Evolutionary conservation across 2,113 vertebrate species (phyloP), one percentile per base, ranked within the genome.

Genomic region (Saguinus midas): DNA sequence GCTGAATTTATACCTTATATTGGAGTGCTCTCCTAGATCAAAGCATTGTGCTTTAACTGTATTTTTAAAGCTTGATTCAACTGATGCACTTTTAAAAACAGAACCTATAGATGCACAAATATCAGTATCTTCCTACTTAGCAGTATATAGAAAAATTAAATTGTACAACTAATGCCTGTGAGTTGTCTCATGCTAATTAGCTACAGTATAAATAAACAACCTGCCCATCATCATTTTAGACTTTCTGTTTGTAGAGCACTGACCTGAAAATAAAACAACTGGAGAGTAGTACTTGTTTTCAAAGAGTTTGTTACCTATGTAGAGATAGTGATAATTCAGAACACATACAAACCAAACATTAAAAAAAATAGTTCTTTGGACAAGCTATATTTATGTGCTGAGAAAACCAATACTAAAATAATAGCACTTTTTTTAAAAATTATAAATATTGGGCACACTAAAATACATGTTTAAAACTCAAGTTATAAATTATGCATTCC

Each of bases 181-280:
- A 80, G 20, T 73, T 73, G 18, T 48, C 21, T 66, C 70, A 83
- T 76, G 52, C 40, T 92, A 92, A 84, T 92, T 81, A 91, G 23
- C 95, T 35, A 90, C 0, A 37, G 50, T 76, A 23, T 16, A 87
- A n/a, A 64, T 29, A 83, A 78, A 89, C 1, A 86, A 43, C 23
- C 64, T 52, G 0, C 14, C 32, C 35, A 81, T 40, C 14, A 21
- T 75, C 40, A 88, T 35, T 93, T 66, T 86, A 73, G 50, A 7
- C 4, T 88, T 83, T 40, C 32, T 83, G 6, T 50, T 25, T 72
- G 35, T 18, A 94, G 23, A 93, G 11, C 35, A 89, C 27, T 32
- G 27, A 93, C 50, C 6, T 57, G 27, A 66, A 96, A 90, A 94
- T 80, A 96, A 95, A 94, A 37, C 35, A 94, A 68, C 52, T 68